Conservation (phyloP, 2,113 vertebrate species). For the Ellobius talpinus region DNA sequence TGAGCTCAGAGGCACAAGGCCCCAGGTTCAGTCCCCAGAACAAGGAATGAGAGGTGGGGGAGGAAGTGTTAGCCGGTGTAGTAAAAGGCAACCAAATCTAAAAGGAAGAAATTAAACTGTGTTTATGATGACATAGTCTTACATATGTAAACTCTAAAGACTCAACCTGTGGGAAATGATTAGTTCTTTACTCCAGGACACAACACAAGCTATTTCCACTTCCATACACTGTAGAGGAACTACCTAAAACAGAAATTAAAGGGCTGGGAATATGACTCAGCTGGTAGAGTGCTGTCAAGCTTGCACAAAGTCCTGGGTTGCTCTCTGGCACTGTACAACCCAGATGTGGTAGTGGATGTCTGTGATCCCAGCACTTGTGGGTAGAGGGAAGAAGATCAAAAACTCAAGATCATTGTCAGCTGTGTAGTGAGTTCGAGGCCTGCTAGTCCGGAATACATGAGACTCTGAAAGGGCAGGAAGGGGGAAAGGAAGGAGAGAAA, state of each 20-base stretch:
- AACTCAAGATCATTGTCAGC: background rate
- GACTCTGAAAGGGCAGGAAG: background rate
- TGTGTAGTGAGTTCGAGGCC: background rate
- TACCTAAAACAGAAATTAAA: background rate
- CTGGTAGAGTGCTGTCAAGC: background rate
- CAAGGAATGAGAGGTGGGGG: background rate
- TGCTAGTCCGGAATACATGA: background rate
- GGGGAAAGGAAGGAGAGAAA: background rate
- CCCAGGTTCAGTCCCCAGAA: background rate
- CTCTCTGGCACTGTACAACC: too few species aligned
- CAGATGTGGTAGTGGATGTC: background rate
- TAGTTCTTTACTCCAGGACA: background rate
- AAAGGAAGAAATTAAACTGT: background rate
- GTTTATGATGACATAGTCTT: background rate
- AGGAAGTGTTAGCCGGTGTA: background rate
- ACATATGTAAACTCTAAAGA: background rate
- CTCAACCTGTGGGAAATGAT: background rate
- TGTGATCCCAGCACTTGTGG: too few species aligned
- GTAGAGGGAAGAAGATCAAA: background rate
- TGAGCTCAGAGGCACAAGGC: too few species aligned
- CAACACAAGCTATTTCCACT: background rate
- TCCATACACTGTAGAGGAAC: background rate
- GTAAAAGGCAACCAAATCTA: background rate
- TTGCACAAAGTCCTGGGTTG: background rate
- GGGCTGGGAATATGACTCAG: background rate